These are phyloP conservation scores for Callaeas wilsoni DNA, from an alignment of 2,113 vertebrate genomes.

Conservation along the genomic window DNA sequence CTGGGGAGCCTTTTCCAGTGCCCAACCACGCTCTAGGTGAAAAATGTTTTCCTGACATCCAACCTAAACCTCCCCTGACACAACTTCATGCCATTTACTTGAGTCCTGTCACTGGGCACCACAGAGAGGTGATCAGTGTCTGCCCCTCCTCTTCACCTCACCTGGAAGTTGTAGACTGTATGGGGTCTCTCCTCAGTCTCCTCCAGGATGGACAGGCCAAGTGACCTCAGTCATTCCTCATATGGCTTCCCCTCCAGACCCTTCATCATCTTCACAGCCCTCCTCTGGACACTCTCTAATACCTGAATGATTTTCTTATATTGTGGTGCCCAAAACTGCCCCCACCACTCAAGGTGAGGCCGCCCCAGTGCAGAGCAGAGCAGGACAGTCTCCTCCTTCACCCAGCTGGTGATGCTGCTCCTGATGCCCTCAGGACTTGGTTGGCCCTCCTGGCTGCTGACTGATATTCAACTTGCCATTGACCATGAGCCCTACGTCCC, in stretches of 20 bases:
- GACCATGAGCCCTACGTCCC: neutral
- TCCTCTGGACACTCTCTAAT: neutral
- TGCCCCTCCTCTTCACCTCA: neutral
- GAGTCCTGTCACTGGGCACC: neutral
- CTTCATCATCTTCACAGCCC: neutral
- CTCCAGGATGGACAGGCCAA: neutral
- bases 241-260: neutral
- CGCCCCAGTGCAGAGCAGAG: neutral
- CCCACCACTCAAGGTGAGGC: neutral
- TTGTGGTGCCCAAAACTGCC: neutral
- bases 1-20: neutral
- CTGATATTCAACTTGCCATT: neutral
- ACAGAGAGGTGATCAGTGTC: neutral
- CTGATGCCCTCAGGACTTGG: neutral
- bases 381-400: accelerated
- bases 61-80: neutral
- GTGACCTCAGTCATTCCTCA: neutral
- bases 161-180: neutral
- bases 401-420: accelerated
- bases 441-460: neutral
- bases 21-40: neutral
- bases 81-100: neutral
- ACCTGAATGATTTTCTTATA: neutral
- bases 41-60: neutral
- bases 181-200: neutral